Base-by-base conservation (phyloP, 2,113 vertebrate genomes). In the Hypanus sabinus region DNA sequence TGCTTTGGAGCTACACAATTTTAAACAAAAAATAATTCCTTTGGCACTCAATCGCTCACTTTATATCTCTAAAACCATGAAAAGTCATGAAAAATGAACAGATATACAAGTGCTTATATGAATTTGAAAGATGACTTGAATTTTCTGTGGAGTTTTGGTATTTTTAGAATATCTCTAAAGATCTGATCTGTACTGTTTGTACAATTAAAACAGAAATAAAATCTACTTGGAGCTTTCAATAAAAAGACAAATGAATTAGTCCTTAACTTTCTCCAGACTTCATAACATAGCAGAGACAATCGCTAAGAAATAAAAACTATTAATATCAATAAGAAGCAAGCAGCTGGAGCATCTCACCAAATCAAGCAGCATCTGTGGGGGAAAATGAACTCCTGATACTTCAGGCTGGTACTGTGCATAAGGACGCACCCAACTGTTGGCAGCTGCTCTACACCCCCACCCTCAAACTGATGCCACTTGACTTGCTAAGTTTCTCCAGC, bases 131-230 rank as follows among this genome's bases (percentile, higher is more conserved):
- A 88, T 88, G 85, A 88, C 11, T 46, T 62, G 24, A 88, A 88
- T 80, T 33, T 60, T 88, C n/a, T n/a, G 85, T 57, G 30, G 27
- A 88, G 62, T 10, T 16, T 24, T 88, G 85, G 62, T 4, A 30
- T 12, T 11, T 88, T 27, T 30, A 46, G 24, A 30, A 62, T 88
- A 57, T 12, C 62, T 62, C 24, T 62, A 27, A 27, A 88, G 55
- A 27, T 60, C 27, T 36, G 55, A 27, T 60, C 27, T 36, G 30
- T 46, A 3, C 46, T 46, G n/a, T 30, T 10, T 88, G 2, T 62
- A 60, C 85, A n/a, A 33, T 88, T 88, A 88, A 88, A 88, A 18
- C 14, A 65, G 60, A 65, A 88, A 88, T 65, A 11, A 87, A 88
- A 88, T 88, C 16, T 16, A 87, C 6, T 60, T 38, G n/a, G 27